Conservation (phyloP, 2,888 invertebrate species). For the Coleophora flavipennella region DNA sequence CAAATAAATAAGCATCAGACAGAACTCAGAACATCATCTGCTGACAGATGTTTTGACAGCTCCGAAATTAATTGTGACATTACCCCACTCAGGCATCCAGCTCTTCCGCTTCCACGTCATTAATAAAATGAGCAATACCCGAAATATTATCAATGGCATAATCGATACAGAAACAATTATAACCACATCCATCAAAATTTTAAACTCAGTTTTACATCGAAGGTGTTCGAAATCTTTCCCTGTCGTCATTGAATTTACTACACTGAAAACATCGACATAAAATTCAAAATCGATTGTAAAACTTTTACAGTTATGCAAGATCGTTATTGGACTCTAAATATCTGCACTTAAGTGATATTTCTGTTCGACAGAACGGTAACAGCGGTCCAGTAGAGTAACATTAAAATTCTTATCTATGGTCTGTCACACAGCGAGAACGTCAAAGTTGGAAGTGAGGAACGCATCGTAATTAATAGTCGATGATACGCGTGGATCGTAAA, state of each 20-base stretch:
- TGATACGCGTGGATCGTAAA: conserved; percentile 71
- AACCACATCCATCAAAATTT: conserved; percentile 71
- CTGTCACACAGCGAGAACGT: conserved; percentile 71
- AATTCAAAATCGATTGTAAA: conserved; percentile 25
- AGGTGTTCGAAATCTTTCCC: conserved; percentile 33
- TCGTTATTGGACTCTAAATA: conserved; percentile 11
- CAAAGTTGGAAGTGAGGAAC: conserved; percentile 70
- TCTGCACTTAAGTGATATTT: conserved; percentile 26
- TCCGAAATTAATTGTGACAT: conserved; percentile 68
- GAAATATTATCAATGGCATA: conserved; percentile 73
- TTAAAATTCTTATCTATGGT: conserved; percentile 71
- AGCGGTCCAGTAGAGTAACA: conserved; percentile 58
- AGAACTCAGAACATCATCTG: conserved; percentile 16
- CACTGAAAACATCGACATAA: conserved; percentile 23
- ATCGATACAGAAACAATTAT: conserved; percentile 74
- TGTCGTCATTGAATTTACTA: conserved; percentile 21
- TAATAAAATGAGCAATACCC: conserved; percentile 72
- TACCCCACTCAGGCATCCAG: conserved; percentile 52
- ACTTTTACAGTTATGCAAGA: not conserved
- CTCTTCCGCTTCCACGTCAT: conserved; percentile 69
- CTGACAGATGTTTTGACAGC: conserved; percentile 70
- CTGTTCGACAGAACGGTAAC: conserved; percentile 26
- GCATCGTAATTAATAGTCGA: conserved; percentile 71
- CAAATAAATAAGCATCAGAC: conserved; percentile 34
- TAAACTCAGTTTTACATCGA: conserved; percentile 44